These are phyloP conservation scores for Schizothorax lantsangensis DNA, from an alignment of 2,797 vertebrate genomes.

Conservation along the genomic window DNA sequence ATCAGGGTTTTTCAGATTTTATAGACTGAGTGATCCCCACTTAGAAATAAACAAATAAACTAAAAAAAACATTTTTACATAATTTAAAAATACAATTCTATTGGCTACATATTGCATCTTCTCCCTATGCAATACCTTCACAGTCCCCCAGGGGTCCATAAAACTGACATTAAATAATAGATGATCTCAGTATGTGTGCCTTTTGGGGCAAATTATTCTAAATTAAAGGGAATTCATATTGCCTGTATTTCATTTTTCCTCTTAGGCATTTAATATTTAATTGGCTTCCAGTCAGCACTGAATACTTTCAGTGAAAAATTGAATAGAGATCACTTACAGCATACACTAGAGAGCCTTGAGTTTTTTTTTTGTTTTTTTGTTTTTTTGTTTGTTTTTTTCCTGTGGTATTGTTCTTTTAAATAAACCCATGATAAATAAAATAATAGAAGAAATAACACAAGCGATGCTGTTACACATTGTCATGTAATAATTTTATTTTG, in stretches of 20 bases:
- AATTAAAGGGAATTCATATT: slow-evolving; percentile 66
- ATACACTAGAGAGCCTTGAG: slow-evolving; percentile 28
- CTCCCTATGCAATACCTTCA: not conserved
- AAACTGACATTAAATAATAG: slow-evolving; percentile 60
- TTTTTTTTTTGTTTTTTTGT: not conserved
- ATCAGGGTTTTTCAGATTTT: not conserved
- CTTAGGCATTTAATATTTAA: slow-evolving; percentile 57
- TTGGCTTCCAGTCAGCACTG: slow-evolving; percentile 54
- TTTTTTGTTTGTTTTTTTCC: not conserved
- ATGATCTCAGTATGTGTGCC: slow-evolving; percentile 58
- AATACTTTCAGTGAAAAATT: slow-evolving; percentile 47
- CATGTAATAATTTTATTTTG: not conserved
- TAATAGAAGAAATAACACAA: not conserved
- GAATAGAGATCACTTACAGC: slow-evolving; percentile 38
- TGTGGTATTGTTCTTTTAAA: slow-evolving; percentile 17
- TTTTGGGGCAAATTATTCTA: slow-evolving; percentile 65
- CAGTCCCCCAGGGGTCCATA: not conserved
- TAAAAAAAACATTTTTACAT: not conserved
- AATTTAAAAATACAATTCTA: not conserved
- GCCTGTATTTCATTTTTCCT: slow-evolving; percentile 55
- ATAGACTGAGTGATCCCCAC: not conserved
- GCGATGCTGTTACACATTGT: not conserved
- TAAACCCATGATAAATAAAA: not conserved
- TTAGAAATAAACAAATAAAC: not conserved
- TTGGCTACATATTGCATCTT: not conserved